A percentile compares a stretch with the other conserved stretches of the same genome.
Evolutionary conservation across 2,797 vertebrate species (phyloP).

Genomic region (Morelia viridis): DNA sequence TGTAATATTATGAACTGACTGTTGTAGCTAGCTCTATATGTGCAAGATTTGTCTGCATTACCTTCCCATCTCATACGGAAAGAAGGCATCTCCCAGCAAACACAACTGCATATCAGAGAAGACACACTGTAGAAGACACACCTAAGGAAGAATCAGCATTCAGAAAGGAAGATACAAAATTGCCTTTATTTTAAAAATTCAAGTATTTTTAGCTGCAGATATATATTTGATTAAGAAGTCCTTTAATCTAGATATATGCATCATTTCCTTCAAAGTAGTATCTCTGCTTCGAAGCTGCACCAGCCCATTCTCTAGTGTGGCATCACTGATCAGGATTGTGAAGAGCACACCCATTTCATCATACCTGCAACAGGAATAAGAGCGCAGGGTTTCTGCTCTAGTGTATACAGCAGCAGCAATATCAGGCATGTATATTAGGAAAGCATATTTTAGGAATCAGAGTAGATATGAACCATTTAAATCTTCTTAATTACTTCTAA

Average conservation of each 20-base stretch:
- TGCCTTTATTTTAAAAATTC: conserved; percentile 63
- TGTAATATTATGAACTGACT: background rate
- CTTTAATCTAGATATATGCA: conserved; percentile 91
- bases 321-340: conserved; percentile 82
- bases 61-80: background rate
- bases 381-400: background rate
- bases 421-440: background rate
- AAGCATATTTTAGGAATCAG: background rate
- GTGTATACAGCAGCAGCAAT: background rate
- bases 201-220: conserved; percentile 77
- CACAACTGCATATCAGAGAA: background rate
- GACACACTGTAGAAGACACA: background rate
- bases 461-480: background rate
- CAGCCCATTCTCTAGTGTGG: conserved; percentile 89
- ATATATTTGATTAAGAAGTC: conserved; percentile 86
- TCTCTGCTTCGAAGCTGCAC: conserved; percentile 89
- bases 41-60: background rate
- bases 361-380: conserved; percentile 76
- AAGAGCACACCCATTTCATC: conserved; percentile 97
- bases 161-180: conserved; percentile 39
- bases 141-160: background rate
- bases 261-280: conserved; percentile 90
- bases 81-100: background rate
- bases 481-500: background rate
- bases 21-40: background rate